A percentile compares a stretch with the other conserved stretches of the same genome.
Evolutionary conservation across 1,140 invertebrate species (phyloP).

Genomic region (Hormaphis cornu): DNA sequence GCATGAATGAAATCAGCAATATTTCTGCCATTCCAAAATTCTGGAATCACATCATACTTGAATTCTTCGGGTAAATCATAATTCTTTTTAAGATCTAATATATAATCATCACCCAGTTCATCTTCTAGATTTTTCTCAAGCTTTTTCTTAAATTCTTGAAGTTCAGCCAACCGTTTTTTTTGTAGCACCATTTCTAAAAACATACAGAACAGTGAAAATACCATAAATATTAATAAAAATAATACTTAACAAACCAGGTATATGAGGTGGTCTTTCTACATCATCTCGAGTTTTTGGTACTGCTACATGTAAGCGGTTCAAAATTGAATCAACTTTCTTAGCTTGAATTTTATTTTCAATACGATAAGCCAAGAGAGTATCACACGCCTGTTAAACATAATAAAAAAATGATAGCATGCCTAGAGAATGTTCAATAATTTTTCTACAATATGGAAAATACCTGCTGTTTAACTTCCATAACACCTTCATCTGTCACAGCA

Average conservation of each 20-base stretch:
- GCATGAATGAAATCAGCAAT: slow-evolving; percentile 96
- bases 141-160: slow-evolving; percentile 54
- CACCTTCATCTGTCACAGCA: slow-evolving; percentile 80
- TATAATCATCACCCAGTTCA: slow-evolving; percentile 91
- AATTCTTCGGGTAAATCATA: slow-evolving; percentile 86
- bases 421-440: no score
- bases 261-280: slow-evolving; percentile 65
- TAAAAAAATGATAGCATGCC: slow-evolving; percentile 30
- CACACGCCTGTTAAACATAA: slow-evolving; percentile 66
- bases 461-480: slow-evolving; percentile 83
- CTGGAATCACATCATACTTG: slow-evolving; percentile 91
- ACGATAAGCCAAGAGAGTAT: slow-evolving; percentile 75
- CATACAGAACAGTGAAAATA: neutral
- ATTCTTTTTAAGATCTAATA: slow-evolving; percentile 90
- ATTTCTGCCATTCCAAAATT: slow-evolving; percentile 97
- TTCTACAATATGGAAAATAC: no score
- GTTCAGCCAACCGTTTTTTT: slow-evolving; percentile 34
- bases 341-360: slow-evolving; percentile 88
- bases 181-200: slow-evolving; percentile 36
- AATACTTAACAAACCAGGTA: slow-evolving; percentile 48
- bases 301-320: slow-evolving; percentile 89
- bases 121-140: slow-evolving; percentile 88
- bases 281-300: slow-evolving; percentile 71
- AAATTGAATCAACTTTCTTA: slow-evolving; percentile 79
- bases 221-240: neutral